A percentile compares a stretch with the other conserved stretches of the same genome.
Conservation (phyloP, 2,888 invertebrate species). For the Axea sp. region DNA sequence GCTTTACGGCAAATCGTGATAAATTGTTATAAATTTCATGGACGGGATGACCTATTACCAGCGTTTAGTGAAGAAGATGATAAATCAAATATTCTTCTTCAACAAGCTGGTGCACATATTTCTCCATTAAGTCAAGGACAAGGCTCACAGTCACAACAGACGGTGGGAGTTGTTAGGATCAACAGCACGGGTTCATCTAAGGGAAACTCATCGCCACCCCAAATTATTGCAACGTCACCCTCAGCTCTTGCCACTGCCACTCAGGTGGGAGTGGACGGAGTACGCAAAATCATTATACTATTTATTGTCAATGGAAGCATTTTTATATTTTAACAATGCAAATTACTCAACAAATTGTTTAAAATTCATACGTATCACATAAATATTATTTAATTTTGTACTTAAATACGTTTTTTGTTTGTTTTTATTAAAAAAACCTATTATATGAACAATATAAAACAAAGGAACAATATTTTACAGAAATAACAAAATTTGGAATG, state of each 20-base stretch:
- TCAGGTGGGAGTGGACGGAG: conserved; percentile 77
- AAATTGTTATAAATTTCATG: conserved; percentile 99
- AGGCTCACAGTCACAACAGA: conserved; percentile 74
- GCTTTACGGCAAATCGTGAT: conserved; percentile 97
- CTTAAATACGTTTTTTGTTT: no score
- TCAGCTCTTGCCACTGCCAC: conserved; percentile 78
- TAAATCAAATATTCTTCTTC: conserved; percentile 83
- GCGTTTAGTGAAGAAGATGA: conserved; percentile 96
- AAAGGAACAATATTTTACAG: no score
- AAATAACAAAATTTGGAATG: no score
- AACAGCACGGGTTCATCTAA: conserved; percentile 78
- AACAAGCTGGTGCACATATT: conserved; percentile 79
- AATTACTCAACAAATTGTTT: not conserved
- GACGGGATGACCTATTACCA: conserved; percentile 95
- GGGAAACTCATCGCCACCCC: conserved; percentile 79
- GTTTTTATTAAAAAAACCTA: no score
- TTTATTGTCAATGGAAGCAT: conserved; percentile 22
- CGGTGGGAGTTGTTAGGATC: conserved; percentile 79
- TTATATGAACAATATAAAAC: no score
- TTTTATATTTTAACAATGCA: conserved; percentile 21
- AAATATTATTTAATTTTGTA: no score
- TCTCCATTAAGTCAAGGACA: conserved; percentile 73
- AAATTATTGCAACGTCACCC: conserved; percentile 78
- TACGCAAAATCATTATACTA: conserved; percentile 57
- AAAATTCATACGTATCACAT: no score